Evolutionary conservation across 2,888 invertebrate species (phyloP).

Genomic region (Tinea trinotella): DNA sequence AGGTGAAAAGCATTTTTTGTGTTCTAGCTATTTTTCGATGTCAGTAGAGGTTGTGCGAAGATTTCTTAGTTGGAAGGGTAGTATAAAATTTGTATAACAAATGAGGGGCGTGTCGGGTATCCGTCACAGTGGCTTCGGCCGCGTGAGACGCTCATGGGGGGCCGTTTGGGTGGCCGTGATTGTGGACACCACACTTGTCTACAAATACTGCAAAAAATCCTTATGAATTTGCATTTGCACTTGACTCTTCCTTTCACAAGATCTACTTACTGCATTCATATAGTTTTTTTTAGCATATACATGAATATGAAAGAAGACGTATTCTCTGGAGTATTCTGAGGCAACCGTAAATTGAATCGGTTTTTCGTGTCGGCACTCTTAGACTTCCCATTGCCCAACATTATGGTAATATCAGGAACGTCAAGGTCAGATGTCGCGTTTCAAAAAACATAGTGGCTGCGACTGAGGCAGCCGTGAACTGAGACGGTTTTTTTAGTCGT

Average conservation of each 20-base stretch:
- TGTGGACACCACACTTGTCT: slow-evolving; percentile 5
- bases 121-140: slow-evolving; percentile 62
- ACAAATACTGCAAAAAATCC: slow-evolving; percentile 1
- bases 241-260: not conserved
- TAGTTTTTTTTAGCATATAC: not conserved
- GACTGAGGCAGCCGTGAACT: no score
- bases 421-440: no score
- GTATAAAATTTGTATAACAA: slow-evolving; percentile 73
- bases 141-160: slow-evolving; percentile 45
- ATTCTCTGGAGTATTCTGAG: no score
- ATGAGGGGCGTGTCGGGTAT: slow-evolving; percentile 67
- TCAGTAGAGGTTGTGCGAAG: slow-evolving; percentile 11
- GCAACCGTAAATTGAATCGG: no score
- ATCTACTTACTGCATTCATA: not conserved
- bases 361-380: no score
- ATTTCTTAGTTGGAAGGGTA: slow-evolving; percentile 57
- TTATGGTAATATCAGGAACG: no score
- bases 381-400: no score
- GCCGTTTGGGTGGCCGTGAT: slow-evolving; percentile 59
- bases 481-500: no score
- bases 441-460: no score
- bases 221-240: slow-evolving; percentile 6
- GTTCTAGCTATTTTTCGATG: slow-evolving; percentile 15
- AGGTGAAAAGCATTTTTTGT: not conserved
- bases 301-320: not conserved